Evolutionary conservation across 1,140 invertebrate species (phyloP), one percentile per base, ranked within the genome.

Genomic region (Nephila pilipes): DNA sequence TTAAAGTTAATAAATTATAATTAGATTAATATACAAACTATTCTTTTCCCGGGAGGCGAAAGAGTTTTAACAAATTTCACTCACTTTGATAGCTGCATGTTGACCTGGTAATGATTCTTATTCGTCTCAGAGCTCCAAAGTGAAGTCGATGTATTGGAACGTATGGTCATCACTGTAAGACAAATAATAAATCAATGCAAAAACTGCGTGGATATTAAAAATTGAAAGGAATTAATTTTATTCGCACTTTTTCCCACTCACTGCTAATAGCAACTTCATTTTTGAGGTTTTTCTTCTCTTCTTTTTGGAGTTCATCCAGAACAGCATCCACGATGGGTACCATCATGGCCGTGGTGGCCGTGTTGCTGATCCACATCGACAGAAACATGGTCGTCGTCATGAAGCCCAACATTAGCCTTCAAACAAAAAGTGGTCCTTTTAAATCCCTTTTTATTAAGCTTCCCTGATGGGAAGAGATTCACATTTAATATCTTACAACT

Each of bases 331-430:
- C 97, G 92, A 98, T 98, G 0, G 98, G 98, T 58, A 97, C 96
- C 97, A 98, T 98, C 97, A 98, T 97, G 8, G 98, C 97, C 0
- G 97, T 97, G 10, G 97, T 97, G 0, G 97, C 97, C 0, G 97
- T 97, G 94, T 98, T 98, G 0, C 97, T 97, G 36, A 98, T 97
- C 97, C 97, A 98, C 97, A 98, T 97, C 0, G 97, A 98, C 87
- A 98, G 96, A 93, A 98, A 97, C 96, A 97, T 97, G 0, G 97
- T 98, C 0, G 97, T 97, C 32, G 96, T 95, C 94, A 97, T 97
- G 12, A 98, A 95, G 1, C 98, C 97, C 91, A 97, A 96, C 94
- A 98, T 97, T 81, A 98, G 95, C 94, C 97, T 97, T 85, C 29
- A 29, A 18, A 20, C 32, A 79, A 2, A 79, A 32, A 60, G 16